A percentile compares a stretch with the other conserved stretches of the same genome.
These are phyloP conservation scores for Parnassius smintheus DNA, from an alignment of 2,888 invertebrate genomes.

Conservation along the genomic window DNA sequence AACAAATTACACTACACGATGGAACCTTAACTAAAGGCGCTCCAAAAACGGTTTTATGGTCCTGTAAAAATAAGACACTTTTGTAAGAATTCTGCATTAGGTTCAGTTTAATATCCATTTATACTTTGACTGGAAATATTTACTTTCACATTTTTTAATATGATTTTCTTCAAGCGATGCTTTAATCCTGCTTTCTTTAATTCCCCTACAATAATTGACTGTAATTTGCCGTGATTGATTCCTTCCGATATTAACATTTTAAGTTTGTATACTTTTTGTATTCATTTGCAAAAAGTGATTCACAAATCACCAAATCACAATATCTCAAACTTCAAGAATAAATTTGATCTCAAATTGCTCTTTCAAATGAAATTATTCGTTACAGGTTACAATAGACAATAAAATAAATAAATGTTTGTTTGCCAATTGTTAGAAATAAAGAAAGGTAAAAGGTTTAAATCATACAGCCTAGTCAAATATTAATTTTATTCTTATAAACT, in stretches of 20 bases:
- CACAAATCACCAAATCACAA: neutral
- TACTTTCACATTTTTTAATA: conserved; percentile 78
- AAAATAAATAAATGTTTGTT: too few species aligned
- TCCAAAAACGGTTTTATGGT: conserved; percentile 73
- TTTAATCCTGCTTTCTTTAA: conserved; percentile 86
- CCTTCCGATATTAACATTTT: conserved; percentile 77
- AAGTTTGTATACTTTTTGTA: conserved; percentile 37
- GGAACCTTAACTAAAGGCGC: conserved; percentile 73
- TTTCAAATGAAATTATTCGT: conserved; percentile 32
- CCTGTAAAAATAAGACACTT: conserved; percentile 42
- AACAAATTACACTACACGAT: conserved; percentile 80
- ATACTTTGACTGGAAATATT: conserved; percentile 36
- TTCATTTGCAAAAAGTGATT: conserved; percentile 35
- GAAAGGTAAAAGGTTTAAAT: too few species aligned
- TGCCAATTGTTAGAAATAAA: too few species aligned
- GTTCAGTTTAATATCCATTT: neutral
- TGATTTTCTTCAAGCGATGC: conserved; percentile 84
- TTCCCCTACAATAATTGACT: conserved; percentile 83
- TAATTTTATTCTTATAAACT: too few species aligned
- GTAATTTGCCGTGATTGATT: conserved; percentile 73
- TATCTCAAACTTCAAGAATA: too few species aligned
- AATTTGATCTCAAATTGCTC: conserved; percentile 22
- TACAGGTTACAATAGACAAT: conserved; percentile 24
- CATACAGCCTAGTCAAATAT: too few species aligned
- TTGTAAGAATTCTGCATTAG: neutral